A percentile compares a stretch with the other conserved stretches of the same genome.
Conservation (phyloP, 2,797 vertebrate species). For the Chaetophractus vellerosus region DNA sequence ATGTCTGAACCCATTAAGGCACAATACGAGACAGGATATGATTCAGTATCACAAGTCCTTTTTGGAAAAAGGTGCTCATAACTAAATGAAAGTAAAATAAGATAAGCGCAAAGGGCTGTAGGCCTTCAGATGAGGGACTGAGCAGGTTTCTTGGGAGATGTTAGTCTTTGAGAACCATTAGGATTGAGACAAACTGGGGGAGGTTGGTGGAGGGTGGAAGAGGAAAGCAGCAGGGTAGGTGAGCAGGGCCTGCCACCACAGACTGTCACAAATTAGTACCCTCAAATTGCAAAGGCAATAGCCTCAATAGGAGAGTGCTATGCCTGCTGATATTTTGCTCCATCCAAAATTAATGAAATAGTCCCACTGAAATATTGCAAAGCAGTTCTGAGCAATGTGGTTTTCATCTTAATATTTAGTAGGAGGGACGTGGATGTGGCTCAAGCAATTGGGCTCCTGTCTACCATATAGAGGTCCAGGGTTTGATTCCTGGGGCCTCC, state of each 20-base stretch:
- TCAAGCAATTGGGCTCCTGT: too few relatives aligned
- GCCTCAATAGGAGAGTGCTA: rapidly evolving
- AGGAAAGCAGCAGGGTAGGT: not conserved
- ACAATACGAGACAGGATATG: rapidly evolving
- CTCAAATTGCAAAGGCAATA: not conserved
- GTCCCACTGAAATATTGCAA: too few relatives aligned
- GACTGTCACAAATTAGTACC: not conserved
- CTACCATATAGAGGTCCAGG: too few relatives aligned
- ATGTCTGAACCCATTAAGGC: rapidly evolving
- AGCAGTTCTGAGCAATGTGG: not conserved
- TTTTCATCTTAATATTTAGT: not conserved
- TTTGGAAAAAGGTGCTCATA: not conserved
- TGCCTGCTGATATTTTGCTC: rapidly evolving
- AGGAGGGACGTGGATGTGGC: not conserved
- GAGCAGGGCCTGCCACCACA: not conserved
- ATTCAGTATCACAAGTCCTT: not conserved
- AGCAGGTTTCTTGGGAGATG: not conserved
- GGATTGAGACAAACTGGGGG: not conserved
- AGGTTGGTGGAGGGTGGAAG: rapidly evolving
- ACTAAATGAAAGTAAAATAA: not conserved
- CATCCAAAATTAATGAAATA: not conserved
- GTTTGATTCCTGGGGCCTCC: too few relatives aligned
- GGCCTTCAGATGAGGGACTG: rapidly evolving
- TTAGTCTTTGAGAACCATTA: not conserved
- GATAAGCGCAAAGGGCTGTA: rapidly evolving